Evolutionary conservation across 2,888 invertebrate genomes (phyloP).

Genomic region (Thera britannica): DNA sequence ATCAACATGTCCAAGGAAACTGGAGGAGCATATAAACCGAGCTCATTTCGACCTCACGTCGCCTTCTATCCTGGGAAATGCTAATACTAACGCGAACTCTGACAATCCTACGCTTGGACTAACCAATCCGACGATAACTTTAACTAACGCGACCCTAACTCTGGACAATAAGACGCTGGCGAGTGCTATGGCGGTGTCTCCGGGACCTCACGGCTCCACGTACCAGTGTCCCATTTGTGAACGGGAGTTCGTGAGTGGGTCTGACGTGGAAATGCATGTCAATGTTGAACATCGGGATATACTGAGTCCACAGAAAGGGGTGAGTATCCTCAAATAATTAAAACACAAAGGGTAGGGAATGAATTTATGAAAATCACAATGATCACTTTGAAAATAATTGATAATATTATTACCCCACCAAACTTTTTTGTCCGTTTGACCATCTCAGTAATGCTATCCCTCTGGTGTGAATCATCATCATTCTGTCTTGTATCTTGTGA

Average conservation of each 20-base stretch:
- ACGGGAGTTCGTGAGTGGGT: constrained; percentile 88
- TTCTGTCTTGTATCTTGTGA: too few relatives aligned
- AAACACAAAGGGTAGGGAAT: too few relatives aligned
- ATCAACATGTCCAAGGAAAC: constrained; percentile 88
- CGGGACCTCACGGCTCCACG: constrained; percentile 75
- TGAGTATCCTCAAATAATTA: constrained; percentile 33
- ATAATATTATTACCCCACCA: too few relatives aligned
- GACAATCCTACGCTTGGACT: constrained; percentile 65
- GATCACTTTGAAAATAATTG: too few relatives aligned
- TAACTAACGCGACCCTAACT: constrained; percentile 59
- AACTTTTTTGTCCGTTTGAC: too few relatives aligned
- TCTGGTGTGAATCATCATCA: too few relatives aligned
- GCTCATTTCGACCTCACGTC: constrained; percentile 93
- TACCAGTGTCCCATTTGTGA: constrained; percentile 93
- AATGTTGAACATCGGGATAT: constrained; percentile 94
- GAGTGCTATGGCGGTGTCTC: constrained; percentile 74
- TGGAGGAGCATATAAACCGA: constrained; percentile 93
- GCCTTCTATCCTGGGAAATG: constrained; percentile 83
- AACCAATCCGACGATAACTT: constrained; percentile 65
- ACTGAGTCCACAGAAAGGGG: constrained; percentile 86
- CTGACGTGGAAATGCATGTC: constrained; percentile 93
- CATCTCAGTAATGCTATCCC: too few relatives aligned
- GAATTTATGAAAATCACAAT: too few relatives aligned
- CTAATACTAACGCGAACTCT: constrained; percentile 67
- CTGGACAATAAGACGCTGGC: constrained; percentile 52